These are phyloP conservation scores for Cryptocephalus primarius DNA, from an alignment of 2,888 invertebrate species.

Conservation along the genomic window DNA sequence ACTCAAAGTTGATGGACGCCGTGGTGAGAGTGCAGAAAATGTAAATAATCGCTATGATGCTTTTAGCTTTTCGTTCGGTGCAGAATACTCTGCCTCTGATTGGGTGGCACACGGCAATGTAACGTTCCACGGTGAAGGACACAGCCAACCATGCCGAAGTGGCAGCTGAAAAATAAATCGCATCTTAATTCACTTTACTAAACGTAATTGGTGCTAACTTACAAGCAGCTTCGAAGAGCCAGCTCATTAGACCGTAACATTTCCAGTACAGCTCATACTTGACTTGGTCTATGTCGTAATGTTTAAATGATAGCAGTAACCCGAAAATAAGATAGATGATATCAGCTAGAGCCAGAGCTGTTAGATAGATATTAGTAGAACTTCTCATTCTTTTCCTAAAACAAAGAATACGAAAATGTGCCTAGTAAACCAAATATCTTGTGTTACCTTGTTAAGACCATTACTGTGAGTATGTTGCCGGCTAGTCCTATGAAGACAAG, in stretches of 20 bases:
- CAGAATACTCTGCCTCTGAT: constrained; percentile 58
- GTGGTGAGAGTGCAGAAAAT: constrained; percentile 51
- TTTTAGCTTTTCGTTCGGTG: constrained; percentile 58
- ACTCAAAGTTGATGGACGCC: constrained; percentile 56
- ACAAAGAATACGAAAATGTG: constrained; percentile 4
- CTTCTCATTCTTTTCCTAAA: constrained; percentile 56
- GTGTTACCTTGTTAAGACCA: constrained; percentile 43
- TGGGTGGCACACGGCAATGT: constrained; percentile 65
- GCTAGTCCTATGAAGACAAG: constrained; percentile 55
- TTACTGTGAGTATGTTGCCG: constrained; percentile 51
- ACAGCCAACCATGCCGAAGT: constrained; percentile 66
- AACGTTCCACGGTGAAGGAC: constrained; percentile 64
- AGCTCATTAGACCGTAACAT: constrained; percentile 47
- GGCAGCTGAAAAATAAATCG: constrained; percentile 38
- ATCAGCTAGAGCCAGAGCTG: constrained; percentile 61
- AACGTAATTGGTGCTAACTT: constrained; percentile 29
- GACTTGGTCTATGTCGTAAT: constrained; percentile 45
- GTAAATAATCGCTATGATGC: constrained; percentile 48
- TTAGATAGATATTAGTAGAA: constrained; percentile 64
- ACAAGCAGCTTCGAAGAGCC: constrained; percentile 58
- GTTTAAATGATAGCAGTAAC: constrained; percentile 49
- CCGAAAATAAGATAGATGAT: constrained; percentile 56
- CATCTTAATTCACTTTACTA: not conserved
- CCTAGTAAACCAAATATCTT: not conserved
- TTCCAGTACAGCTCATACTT: constrained; percentile 47